A percentile compares a stretch with the other conserved stretches of the same genome.
These are phyloP conservation scores for Brachyhypopomus gauderio DNA, from an alignment of 2,113 vertebrate species.

Conservation along the genomic window DNA sequence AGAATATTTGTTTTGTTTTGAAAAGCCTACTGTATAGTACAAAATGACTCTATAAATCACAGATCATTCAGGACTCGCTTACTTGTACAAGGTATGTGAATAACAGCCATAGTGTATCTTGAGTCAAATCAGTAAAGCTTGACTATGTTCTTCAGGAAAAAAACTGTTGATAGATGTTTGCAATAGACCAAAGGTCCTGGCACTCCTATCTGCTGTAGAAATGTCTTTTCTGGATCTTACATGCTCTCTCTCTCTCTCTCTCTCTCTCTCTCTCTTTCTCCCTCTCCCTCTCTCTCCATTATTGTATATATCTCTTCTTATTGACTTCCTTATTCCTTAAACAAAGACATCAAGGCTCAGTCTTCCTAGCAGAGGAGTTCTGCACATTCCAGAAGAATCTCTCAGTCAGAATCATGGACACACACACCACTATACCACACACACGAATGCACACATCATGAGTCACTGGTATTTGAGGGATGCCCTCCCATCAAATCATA, in stretches of 20 bases:
- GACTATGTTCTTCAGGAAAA: no score
- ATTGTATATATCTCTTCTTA: no score
- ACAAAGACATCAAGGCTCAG: neutral
- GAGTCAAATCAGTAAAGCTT: no score
- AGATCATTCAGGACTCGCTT: no score
- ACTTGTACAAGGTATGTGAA: no score
- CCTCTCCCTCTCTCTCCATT: constrained; percentile 7
- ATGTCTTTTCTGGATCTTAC: no score
- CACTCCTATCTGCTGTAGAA: neutral
- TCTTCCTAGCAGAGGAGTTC: constrained; percentile 13
- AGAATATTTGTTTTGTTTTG: no score
- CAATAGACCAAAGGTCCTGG: neutral
- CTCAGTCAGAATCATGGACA: constrained; percentile 21
- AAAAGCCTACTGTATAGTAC: no score
- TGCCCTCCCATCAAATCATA: constrained; percentile 38
- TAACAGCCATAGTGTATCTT: no score
- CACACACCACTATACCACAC: constrained; percentile 20
- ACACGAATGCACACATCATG: constrained; percentile 20
- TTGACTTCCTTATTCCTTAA: no score
- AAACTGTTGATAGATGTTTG: neutral
- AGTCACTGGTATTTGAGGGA: constrained; percentile 23
- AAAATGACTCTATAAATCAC: no score
- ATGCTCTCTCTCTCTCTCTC: neutral
- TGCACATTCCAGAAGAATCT: constrained; percentile 42
- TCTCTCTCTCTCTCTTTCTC: neutral